A percentile compares a stretch with the other conserved stretches of the same genome.
These are phyloP conservation scores for Ischnura elegans DNA, from an alignment of 2,888 invertebrate genomes.

Conservation along the genomic window DNA sequence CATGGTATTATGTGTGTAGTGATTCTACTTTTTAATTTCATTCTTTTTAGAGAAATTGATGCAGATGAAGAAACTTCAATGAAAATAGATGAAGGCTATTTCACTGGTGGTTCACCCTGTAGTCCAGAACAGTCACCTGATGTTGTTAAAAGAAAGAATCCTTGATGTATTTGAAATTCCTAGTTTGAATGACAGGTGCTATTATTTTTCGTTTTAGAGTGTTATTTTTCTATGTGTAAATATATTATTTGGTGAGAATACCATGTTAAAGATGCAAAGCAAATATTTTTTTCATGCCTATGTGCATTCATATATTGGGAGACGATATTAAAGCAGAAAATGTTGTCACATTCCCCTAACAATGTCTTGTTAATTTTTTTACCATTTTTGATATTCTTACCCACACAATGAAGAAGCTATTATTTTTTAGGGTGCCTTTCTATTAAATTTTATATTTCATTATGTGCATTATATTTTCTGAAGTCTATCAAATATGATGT, in stretches of 20 bases:
- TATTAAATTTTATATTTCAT: background rate
- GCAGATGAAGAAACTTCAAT: slow-evolving; percentile 12
- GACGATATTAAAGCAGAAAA: background rate
- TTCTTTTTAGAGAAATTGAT: background rate
- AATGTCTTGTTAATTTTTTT: background rate
- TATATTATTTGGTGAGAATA: background rate
- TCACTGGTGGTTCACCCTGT: slow-evolving; percentile 10
- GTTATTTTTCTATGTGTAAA: background rate
- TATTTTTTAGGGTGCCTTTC: too few species aligned
- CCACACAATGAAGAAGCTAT: background rate
- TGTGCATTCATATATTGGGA: too few species aligned
- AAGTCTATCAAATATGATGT: background rate
- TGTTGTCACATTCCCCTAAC: background rate
- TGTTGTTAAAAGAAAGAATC: background rate
- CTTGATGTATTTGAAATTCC: background rate
- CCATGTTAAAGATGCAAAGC: background rate
- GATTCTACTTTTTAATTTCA: background rate
- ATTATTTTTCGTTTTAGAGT: background rate
- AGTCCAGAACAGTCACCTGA: slow-evolving; percentile 16
- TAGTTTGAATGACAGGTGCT: background rate
- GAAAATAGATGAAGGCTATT: slow-evolving; percentile 35
- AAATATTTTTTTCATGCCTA: background rate
- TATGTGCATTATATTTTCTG: background rate
- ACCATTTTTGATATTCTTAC: background rate
- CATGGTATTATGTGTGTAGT: too few species aligned